Conservation (phyloP, 2,888 invertebrate species). For the Serripes groenlandicus region DNA sequence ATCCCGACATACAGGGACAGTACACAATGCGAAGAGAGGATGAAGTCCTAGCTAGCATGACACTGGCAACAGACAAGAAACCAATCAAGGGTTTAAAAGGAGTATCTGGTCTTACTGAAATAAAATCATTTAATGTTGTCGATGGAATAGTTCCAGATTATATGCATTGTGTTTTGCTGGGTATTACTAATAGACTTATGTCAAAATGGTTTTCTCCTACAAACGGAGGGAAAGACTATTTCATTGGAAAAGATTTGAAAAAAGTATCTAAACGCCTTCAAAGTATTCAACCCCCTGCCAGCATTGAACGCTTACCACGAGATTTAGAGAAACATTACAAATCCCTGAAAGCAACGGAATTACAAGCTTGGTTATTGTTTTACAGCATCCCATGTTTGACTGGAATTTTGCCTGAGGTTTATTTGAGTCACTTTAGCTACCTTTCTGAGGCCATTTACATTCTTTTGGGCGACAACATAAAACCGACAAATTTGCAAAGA, state of each 20-base stretch:
- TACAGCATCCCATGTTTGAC: slow-evolving; percentile 59
- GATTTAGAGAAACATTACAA: slow-evolving; percentile 63
- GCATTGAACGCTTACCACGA: slow-evolving; percentile 63
- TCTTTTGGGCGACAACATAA: slow-evolving; percentile 60
- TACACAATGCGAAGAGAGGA: slow-evolving; percentile 12
- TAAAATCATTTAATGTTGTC: slow-evolving; percentile 37
- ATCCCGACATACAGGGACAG: slow-evolving; percentile 27
- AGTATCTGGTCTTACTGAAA: slow-evolving; percentile 31
- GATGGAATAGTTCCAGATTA: slow-evolving; percentile 58
- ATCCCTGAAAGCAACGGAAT: slow-evolving; percentile 67
- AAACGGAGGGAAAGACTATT: slow-evolving; percentile 36
- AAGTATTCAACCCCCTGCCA: slow-evolving; percentile 45
- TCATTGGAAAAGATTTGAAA: slow-evolving; percentile 54
- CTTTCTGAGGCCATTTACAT: slow-evolving; percentile 61
- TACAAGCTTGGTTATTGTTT: slow-evolving; percentile 63
- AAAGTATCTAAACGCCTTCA: slow-evolving; percentile 27
- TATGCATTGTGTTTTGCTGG: slow-evolving; percentile 55
- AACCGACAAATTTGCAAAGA: slow-evolving; percentile 28
- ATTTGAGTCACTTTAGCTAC: slow-evolving; percentile 45
- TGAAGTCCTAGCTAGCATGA: slow-evolving; percentile 32
- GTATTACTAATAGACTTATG: slow-evolving; percentile 48
- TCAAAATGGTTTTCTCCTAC: slow-evolving; percentile 51
- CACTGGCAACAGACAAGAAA: slow-evolving; percentile 19
- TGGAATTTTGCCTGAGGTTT: slow-evolving; percentile 53
- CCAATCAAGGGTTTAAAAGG: slow-evolving; percentile 45